phyloP scores from a whole-genome alignment of 64 coral and sea anemone species.

The Dendronephthya gigantea region DNA sequence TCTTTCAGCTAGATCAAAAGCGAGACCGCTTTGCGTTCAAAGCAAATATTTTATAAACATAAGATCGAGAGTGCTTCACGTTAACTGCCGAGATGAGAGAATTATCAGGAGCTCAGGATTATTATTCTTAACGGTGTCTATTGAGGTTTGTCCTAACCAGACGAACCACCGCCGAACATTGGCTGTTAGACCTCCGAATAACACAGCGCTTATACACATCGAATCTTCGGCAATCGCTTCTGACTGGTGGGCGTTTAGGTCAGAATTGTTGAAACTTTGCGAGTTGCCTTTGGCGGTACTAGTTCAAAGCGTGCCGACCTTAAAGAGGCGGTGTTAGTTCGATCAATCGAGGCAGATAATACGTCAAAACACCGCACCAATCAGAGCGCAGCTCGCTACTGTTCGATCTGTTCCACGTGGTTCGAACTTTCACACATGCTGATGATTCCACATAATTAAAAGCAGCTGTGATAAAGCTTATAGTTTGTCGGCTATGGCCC shows the following conservation, averaged over 20 bases:
- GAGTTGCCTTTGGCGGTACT: not conserved
- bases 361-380: slow-evolving; percentile 17
- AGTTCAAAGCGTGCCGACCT: not conserved
- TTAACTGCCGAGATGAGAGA: not conserved
- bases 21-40: not conserved
- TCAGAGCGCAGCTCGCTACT: not conserved
- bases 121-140: not conserved
- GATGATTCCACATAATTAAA: not conserved
- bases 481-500: not conserved
- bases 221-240: not conserved
- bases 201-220: not conserved
- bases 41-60: slow-evolving; percentile 12
- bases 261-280: slow-evolving; percentile 9
- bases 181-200: not conserved
- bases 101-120: not conserved
- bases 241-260: slow-evolving; percentile 6
- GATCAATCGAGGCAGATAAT: not conserved
- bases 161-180: not conserved
- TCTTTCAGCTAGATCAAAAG: slow-evolving; percentile 1
- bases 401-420: not conserved
- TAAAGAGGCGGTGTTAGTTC: not conserved
- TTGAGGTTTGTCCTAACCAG: not conserved
- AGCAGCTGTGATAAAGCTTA: not conserved
- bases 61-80: not conserved
- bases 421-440: slow-evolving; percentile 1